Conservation (phyloP, 2,113 vertebrate genomes). For the Apistogramma diplotaenia region DNA sequence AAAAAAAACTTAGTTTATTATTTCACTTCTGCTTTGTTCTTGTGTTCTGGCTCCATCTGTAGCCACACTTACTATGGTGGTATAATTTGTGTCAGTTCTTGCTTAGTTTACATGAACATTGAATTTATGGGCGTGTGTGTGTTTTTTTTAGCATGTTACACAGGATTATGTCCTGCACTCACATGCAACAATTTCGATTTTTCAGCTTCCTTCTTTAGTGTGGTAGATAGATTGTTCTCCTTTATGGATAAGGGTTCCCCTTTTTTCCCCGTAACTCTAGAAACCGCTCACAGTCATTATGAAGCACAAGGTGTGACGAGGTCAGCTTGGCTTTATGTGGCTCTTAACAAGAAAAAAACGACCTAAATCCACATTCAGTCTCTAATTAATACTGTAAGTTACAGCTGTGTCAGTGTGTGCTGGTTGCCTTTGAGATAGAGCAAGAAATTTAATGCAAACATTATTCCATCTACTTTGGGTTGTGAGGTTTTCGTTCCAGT, state of each 20-base stretch:
- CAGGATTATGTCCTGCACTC: neutral
- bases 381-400: too few relatives aligned
- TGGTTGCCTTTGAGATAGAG: too few relatives aligned
- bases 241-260: neutral
- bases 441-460: too few relatives aligned
- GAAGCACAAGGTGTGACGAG: neutral
- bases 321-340: too few relatives aligned
- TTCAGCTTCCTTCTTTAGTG: constrained; percentile 3
- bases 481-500: too few relatives aligned
- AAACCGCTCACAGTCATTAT: neutral
- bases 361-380: too few relatives aligned
- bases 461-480: too few relatives aligned
- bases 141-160: neutral
- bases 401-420: too few relatives aligned
- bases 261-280: neutral
- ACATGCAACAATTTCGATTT: neutral
- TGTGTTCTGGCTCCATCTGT: too few relatives aligned
- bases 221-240: neutral
- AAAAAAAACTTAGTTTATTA: neutral
- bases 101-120: neutral
- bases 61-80: neutral
- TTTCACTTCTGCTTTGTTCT: constrained; percentile 8
- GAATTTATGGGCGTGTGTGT: neutral
- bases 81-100: neutral
- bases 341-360: neutral